Evolutionary conservation across 1,140 invertebrate species (phyloP).

Genomic region (Zaprionus africanus): DNA sequence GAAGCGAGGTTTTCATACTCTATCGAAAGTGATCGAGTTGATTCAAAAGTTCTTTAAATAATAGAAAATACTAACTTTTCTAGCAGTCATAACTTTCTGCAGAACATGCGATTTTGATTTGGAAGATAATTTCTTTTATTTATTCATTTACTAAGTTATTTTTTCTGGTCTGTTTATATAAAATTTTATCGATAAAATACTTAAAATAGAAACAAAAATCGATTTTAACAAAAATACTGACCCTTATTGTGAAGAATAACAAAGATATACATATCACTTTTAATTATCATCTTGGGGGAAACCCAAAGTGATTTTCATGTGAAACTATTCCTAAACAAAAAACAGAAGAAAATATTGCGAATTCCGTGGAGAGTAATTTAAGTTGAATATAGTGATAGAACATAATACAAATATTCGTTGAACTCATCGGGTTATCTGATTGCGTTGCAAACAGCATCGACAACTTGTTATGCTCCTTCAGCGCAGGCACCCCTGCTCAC

Average conservation of each 20-base stretch:
- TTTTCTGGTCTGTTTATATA: too few relatives aligned
- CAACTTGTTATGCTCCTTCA: slow-evolving; percentile 10
- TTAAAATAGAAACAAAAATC: background rate
- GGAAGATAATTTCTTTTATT: too few relatives aligned
- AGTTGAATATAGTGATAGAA: background rate
- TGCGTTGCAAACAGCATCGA: slow-evolving; percentile 7
- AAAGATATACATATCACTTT: background rate
- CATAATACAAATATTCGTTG: background rate
- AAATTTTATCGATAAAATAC: background rate
- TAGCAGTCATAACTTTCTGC: background rate
- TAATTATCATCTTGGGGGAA: background rate
- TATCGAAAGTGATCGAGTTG: background rate
- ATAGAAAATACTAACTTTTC: background rate
- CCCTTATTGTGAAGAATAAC: background rate
- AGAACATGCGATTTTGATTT: too few relatives aligned
- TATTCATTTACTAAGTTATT: too few relatives aligned
- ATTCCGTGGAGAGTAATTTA: background rate
- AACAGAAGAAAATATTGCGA: background rate
- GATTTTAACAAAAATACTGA: background rate
- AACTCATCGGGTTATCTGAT: background rate
- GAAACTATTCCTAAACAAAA: background rate
- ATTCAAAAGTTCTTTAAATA: background rate
- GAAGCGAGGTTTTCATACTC: slow-evolving; percentile 49
- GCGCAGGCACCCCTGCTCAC: background rate
- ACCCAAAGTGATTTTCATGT: background rate